Conservation (phyloP, 2,113 vertebrate species). For the Fukomys damarensis region DNA sequence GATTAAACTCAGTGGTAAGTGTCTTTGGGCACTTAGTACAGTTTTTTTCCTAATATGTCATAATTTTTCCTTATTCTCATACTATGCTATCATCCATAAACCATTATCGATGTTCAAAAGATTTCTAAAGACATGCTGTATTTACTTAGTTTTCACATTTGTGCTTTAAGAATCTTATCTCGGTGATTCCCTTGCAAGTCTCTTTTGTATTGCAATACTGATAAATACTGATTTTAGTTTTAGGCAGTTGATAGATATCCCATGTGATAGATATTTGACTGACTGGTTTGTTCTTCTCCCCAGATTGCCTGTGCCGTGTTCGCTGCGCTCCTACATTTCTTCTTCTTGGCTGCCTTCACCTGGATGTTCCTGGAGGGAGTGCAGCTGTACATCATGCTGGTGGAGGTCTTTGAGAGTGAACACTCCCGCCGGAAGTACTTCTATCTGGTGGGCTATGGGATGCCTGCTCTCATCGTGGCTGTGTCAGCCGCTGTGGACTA, state of each 20-base stretch:
- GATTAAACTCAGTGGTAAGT: not conserved
- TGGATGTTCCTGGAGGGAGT: conserved; percentile 99
- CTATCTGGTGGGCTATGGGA: conserved; percentile 97
- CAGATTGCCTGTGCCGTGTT: conserved; percentile 98
- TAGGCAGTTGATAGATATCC: rapidly evolving
- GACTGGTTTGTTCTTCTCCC: not conserved
- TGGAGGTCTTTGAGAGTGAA: conserved; percentile 99
- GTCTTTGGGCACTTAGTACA: not conserved
- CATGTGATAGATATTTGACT: not conserved
- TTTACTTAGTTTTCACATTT: not conserved
- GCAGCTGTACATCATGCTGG: conserved; percentile 99
- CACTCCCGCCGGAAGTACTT: conserved; percentile 96
- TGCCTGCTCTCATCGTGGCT: conserved; percentile 95
- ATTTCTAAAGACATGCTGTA: not conserved
- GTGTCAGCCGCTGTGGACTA: conserved; percentile 97
- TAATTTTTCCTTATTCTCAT: not conserved
- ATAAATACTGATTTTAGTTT: not conserved
- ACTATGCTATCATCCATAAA: not conserved
- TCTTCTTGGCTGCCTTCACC: conserved; percentile 98
- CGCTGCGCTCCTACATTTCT: conserved; percentile 98
- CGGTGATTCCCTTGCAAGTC: not conserved
- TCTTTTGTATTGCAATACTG: not conserved
- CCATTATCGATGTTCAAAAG: not conserved
- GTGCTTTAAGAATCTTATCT: not conserved
- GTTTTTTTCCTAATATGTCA: not conserved